Evolutionary conservation across 2,797 vertebrate species (phyloP).

Genomic region (Esox lucius): DNA sequence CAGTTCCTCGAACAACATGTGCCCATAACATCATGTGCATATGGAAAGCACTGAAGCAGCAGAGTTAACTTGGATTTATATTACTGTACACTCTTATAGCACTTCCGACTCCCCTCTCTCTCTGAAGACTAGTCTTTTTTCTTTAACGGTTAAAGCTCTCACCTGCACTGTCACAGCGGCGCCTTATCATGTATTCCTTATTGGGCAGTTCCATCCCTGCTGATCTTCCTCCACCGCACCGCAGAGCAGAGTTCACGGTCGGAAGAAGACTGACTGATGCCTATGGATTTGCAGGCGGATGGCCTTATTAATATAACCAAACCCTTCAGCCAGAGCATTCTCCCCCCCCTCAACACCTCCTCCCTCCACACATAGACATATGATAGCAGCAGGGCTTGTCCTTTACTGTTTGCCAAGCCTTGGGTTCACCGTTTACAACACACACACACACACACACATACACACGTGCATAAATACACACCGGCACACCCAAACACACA

Average conservation of each 20-base stretch:
- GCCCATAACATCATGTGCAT: neutral
- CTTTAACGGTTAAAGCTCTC: conserved; percentile 36
- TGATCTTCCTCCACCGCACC: conserved; percentile 19
- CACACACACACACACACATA: neutral
- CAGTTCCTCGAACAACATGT: conserved; percentile 3
- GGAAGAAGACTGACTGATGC: conserved; percentile 8
- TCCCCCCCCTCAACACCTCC: conserved; percentile 22
- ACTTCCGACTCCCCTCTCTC: neutral
- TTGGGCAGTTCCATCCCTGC: conserved; percentile 60
- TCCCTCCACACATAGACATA: conserved; percentile 60
- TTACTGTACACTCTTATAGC: neutral
- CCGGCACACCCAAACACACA: neutral
- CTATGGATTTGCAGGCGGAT: conserved; percentile 13
- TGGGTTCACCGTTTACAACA: conserved; percentile 69
- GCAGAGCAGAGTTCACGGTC: conserved; percentile 8
- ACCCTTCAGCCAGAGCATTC: conserved; percentile 36
- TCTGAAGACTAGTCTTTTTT: neutral
- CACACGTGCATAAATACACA: neutral
- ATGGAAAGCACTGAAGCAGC: neutral
- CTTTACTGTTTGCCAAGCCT: conserved; percentile 70
- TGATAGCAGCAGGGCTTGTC: conserved; percentile 70
- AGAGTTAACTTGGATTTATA: neutral
- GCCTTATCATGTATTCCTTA: conserved; percentile 48
- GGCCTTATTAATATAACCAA: conserved; percentile 63
- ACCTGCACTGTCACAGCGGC: conserved; percentile 72